Evolutionary conservation across 2,797 vertebrate species (phyloP).

Genomic region (Sebastes oblongus): DNA sequence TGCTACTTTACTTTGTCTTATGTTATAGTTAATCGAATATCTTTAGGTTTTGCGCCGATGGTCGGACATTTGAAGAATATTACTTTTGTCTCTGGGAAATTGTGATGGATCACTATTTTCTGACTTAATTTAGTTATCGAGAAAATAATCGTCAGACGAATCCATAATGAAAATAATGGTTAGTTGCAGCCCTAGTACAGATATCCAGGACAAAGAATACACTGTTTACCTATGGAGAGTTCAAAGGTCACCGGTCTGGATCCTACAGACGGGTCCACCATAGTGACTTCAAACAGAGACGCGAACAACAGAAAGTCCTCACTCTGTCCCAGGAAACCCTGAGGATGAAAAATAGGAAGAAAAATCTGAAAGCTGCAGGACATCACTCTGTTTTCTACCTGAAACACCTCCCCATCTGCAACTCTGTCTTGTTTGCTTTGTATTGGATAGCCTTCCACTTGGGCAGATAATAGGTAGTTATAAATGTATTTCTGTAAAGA

Average conservation of each 20-base stretch:
- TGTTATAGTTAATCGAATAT: neutral
- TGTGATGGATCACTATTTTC: neutral
- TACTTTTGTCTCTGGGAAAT: neutral
- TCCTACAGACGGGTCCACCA: slow-evolving; percentile 88
- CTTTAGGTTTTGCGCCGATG: neutral
- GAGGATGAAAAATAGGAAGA: neutral
- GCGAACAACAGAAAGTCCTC: slow-evolving; percentile 93
- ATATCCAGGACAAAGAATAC: neutral
- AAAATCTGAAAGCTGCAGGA: neutral
- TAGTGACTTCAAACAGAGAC: slow-evolving; percentile 92
- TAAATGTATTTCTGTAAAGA: neutral
- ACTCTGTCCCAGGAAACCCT: slow-evolving; percentile 86
- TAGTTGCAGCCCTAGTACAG: too few relatives aligned
- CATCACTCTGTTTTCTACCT: neutral
- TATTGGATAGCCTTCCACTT: neutral
- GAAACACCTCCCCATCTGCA: neutral
- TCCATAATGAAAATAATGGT: too few relatives aligned
- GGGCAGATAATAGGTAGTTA: neutral
- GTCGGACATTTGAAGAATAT: neutral
- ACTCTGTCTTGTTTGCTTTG: neutral
- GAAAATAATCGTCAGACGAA: neutral
- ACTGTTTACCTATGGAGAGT: slow-evolving; percentile 88
- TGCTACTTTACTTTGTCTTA: neutral
- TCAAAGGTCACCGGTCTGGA: slow-evolving; percentile 87
- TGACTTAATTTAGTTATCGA: neutral